A percentile compares a stretch with the other conserved stretches of the same genome.
phyloP scores from a whole-genome alignment of 2,888 invertebrate genomes.

The Desoria tigrina region DNA sequence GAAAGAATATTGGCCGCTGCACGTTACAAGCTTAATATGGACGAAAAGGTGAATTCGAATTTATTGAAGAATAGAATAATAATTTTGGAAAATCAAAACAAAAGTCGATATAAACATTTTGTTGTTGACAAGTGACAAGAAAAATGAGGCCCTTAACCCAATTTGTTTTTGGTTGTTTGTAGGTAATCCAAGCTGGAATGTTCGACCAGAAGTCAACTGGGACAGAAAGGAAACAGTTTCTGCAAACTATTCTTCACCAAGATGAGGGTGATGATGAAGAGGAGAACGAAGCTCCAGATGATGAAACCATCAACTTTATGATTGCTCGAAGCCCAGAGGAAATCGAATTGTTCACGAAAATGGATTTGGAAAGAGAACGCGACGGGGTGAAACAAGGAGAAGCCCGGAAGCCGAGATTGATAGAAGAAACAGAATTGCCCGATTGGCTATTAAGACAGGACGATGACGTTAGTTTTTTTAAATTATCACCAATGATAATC shows the following conservation, averaged over 20 bases:
- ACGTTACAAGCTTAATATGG: constrained; percentile 96
- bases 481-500: background rate
- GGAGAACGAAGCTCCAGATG: constrained; percentile 76
- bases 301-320: constrained; percentile 99
- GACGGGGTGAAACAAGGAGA: constrained; percentile 71
- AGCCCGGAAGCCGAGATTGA: constrained; percentile 77
- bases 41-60: constrained; percentile 99
- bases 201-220: constrained; percentile 99
- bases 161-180: background rate
- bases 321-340: constrained; percentile 93
- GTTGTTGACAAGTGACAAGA: background rate
- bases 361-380: constrained; percentile 87
- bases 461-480: constrained; percentile 70
- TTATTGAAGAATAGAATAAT: too few relatives aligned
- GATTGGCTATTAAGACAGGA: constrained; percentile 93
- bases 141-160: background rate
- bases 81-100: too few relatives aligned
- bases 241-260: constrained; percentile 91
- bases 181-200: constrained; percentile 94
- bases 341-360: constrained; percentile 86
- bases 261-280: constrained; percentile 93
- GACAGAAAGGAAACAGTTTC: constrained; percentile 90
- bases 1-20: constrained; percentile 98
- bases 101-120: background rate
- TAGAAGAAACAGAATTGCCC: constrained; percentile 92